Percentiles rank a stretch among this genome's conserved stretches.
Evolutionary conservation across 2,888 invertebrate genomes (phyloP).

Genomic region (Heliconius erato): DNA sequence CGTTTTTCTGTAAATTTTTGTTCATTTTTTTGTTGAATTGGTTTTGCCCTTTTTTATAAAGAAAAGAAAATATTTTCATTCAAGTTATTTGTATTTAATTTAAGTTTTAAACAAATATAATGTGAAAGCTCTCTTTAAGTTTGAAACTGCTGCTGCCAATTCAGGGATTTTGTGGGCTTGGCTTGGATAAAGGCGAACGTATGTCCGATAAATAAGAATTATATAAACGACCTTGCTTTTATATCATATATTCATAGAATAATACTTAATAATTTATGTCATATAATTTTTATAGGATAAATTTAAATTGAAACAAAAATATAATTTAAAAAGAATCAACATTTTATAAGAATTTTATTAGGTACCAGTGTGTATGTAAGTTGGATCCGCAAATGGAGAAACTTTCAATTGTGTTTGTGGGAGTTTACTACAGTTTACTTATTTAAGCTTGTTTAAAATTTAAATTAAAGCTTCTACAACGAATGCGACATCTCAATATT

Average conservation of each 20-base stretch:
- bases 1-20: constrained; percentile 29
- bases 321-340: constrained; percentile 3
- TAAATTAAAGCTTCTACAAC: constrained; percentile 74
- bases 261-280: neutral
- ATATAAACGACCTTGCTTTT: too few species aligned
- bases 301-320: neutral
- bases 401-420: constrained; percentile 56
- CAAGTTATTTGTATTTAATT: too few species aligned
- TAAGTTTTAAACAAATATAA: neutral
- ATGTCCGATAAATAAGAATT: neutral
- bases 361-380: constrained; percentile 27
- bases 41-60: neutral
- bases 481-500: constrained; percentile 64
- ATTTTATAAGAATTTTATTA: constrained; percentile 22
- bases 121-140: neutral
- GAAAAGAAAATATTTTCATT: neutral
- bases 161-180: neutral
- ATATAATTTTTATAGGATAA: too few species aligned
- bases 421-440: constrained; percentile 60
- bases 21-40: constrained; percentile 24
- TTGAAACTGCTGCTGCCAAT: neutral
- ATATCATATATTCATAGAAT: neutral
- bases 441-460: constrained; percentile 66
- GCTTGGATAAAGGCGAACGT: neutral
- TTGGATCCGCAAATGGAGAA: constrained; percentile 47